Evolutionary conservation across 2,888 invertebrate species (phyloP), one percentile per base, ranked within the genome.

Genomic region (Lydus trimaculatus): DNA sequence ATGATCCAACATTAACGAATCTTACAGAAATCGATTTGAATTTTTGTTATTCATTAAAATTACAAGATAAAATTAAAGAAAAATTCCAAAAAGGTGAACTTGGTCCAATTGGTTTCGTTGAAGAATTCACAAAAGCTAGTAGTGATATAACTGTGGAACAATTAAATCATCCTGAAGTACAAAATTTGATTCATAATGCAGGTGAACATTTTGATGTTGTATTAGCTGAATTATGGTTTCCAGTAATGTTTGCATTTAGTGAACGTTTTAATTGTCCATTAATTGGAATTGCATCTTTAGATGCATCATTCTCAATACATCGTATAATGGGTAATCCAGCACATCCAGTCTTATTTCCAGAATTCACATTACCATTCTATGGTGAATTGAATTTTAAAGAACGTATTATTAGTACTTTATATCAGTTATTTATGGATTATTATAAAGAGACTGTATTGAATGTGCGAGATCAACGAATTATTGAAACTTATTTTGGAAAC

Each of bases 301-400:
- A 75, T 43, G 69, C 66, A 8, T 31, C 66, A 0, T 64, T 39
- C 1, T 8, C 28, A 8, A 39, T 69, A n/a, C 76, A 77, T 25
- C 61, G 64, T 31, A 48, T 66, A 9, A 63, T 76, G 52, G 77
- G 76, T 23, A 78, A 78, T 63, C 75, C 73, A 4, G 56, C 69
- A 0, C 76, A 78, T 67, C 74, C 74, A 0, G 61, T 74, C 8
- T 56, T 73, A 5, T 65, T 73, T 60, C 76, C 79, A 0, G 78
- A 78, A 33, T 60, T 74, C 2, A 25, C 73, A 15, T 59, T 79
- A 2, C 74, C 77, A 0, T 68, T 64, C 56, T 39, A 71, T 1
- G 64, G 67, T 2, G 61, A 62, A 20, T 74, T 87, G 64, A 86
- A 80, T 20, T 77, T 84, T 43, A 85, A 85, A 28, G 81, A 85